Conservation (phyloP, 2,797 vertebrate genomes). For the Siniperca undulata region DNA sequence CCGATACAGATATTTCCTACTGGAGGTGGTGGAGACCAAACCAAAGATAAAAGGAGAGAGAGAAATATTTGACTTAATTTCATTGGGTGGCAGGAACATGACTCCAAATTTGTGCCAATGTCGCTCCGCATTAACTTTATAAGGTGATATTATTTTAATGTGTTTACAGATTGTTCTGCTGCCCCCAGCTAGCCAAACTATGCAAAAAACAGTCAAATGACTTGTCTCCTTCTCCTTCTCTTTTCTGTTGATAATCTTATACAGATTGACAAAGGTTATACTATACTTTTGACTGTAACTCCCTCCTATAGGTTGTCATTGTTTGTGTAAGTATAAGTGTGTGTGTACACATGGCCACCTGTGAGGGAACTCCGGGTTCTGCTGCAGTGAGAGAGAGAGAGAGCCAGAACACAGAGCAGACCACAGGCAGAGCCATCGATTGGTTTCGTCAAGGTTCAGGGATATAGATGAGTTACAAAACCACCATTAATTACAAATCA, state of each 20-base stretch:
- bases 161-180: constrained; percentile 1
- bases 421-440: constrained; percentile 82
- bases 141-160: background rate
- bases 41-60: background rate
- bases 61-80: background rate
- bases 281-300: background rate
- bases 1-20: background rate
- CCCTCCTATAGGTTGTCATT: constrained; percentile 17
- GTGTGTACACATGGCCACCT: constrained; percentile 27
- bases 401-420: constrained; percentile 49
- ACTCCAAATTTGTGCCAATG: background rate
- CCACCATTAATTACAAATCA: constrained; percentile 86
- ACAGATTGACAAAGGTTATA: constrained; percentile 6
- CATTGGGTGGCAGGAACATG: background rate
- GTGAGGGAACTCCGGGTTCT: constrained; percentile 34
- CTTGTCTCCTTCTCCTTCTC: background rate
- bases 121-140: background rate
- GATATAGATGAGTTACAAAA: constrained; percentile 85
- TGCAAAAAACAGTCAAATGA: background rate
- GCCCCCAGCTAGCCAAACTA: background rate
- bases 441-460: constrained; percentile 78
- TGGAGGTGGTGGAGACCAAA: background rate
- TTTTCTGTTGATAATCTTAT: background rate
- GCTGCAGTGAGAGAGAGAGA: constrained; percentile 46
- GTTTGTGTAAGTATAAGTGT: constrained; percentile 1